Percentiles rank a stretch among this genome's conserved stretches.
phyloP scores from a whole-genome alignment of 92 coral and sea anemone genomes.

The Zoanthus gigantus region DNA sequence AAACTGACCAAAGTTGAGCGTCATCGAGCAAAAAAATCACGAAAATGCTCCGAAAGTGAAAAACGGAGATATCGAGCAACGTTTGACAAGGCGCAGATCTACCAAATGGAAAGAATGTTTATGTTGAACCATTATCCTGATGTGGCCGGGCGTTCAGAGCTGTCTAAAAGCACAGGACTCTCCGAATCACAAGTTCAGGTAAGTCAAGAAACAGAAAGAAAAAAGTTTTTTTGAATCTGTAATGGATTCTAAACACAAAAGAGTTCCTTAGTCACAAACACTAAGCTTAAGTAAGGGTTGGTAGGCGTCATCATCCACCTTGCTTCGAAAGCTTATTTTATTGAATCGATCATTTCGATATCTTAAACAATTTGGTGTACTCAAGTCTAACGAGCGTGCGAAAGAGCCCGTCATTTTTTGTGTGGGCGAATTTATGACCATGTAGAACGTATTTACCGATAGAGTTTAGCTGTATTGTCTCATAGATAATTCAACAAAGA shows the following conservation, averaged over 20 bases:
- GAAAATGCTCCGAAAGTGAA: conserved; percentile 42
- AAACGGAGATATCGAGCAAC: conserved; percentile 86
- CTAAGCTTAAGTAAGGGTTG: too few species aligned
- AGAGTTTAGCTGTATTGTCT: too few species aligned
- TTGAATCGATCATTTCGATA: background rate
- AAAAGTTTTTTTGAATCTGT: background rate
- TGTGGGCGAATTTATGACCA: background rate
- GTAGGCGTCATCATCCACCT: too few species aligned
- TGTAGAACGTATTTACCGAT: too few species aligned
- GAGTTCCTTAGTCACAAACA: background rate
- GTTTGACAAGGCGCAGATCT: conserved; percentile 87
- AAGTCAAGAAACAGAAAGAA: background rate
- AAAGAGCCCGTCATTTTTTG: background rate
- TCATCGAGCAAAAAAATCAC: conserved; percentile 26
- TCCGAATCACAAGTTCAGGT: conserved; percentile 92
- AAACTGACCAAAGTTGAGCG: conserved; percentile 30
- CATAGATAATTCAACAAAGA: too few species aligned
- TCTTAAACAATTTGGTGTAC: background rate
- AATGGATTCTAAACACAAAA: background rate
- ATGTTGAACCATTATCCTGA: conserved; percentile 86
- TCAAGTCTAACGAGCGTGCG: background rate
- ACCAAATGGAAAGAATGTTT: conserved; percentile 88
- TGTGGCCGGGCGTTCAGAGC: conserved; percentile 80
- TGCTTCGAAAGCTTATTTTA: background rate
- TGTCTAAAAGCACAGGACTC: conserved; percentile 81